Conservation (phyloP, 2,888 invertebrate genomes). For the Tipula confusa region DNA sequence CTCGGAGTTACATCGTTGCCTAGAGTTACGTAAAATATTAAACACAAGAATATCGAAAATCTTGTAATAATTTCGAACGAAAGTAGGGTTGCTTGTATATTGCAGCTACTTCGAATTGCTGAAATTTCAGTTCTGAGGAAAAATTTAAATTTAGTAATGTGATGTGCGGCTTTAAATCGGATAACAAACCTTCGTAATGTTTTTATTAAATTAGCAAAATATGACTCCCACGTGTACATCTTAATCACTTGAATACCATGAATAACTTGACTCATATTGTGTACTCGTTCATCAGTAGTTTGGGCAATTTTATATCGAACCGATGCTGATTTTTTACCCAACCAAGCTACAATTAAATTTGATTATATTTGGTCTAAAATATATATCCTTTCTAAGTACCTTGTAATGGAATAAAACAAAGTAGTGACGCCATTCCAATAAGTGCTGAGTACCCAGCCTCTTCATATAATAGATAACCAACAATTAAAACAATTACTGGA, state of each 20-base stretch:
- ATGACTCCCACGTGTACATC: conserved; percentile 83
- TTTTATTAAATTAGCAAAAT: conserved; percentile 65
- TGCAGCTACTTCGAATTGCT: conserved; percentile 59
- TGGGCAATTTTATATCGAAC: conserved; percentile 60
- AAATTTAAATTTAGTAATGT: conserved; percentile 43
- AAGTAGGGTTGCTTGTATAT: conserved; percentile 61
- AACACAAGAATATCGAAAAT: conserved; percentile 60
- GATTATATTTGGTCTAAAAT: not conserved
- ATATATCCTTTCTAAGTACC: conserved; percentile 45
- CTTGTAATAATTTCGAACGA: conserved; percentile 53
- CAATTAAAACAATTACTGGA: conserved; percentile 71
- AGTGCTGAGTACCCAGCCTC: conserved; percentile 57
- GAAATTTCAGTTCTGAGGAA: conserved; percentile 64
- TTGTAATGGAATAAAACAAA: conserved; percentile 61
- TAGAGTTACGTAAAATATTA: conserved; percentile 53
- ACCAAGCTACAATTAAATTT: conserved; percentile 28
- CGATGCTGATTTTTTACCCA: conserved; percentile 27
- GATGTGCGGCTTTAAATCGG: not conserved
- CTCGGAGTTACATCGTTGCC: conserved; percentile 57
- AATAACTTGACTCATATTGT: conserved; percentile 84
- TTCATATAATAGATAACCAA: conserved; percentile 68
- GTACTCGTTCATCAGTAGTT: conserved; percentile 69
- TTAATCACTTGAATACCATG: conserved; percentile 80
- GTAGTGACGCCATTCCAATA: conserved; percentile 57
- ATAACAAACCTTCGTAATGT: conserved; percentile 59